Evolutionary conservation across 2,888 invertebrate species (phyloP).

Genomic region (Paralinhomoeus sp.): DNA sequence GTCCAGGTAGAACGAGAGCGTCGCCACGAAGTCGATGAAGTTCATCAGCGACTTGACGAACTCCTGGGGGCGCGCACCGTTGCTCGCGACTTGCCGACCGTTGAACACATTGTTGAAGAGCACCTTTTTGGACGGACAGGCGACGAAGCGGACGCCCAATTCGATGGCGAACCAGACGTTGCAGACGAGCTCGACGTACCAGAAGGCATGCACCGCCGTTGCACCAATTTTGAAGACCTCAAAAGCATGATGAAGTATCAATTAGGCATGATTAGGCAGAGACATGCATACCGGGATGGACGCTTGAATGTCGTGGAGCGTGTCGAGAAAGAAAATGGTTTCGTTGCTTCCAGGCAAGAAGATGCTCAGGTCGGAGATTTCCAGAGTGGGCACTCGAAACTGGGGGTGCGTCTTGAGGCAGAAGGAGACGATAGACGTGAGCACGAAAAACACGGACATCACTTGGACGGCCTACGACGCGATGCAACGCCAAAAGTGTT

Average conservation of each 20-base stretch:
- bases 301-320: too few relatives aligned
- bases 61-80: too few relatives aligned
- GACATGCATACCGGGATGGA: too few relatives aligned
- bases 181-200: slow-evolving; percentile 72
- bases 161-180: slow-evolving; percentile 91
- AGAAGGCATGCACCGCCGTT: slow-evolving; percentile 45
- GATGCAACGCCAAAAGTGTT: too few relatives aligned
- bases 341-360: too few relatives aligned
- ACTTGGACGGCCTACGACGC: slow-evolving; percentile 72
- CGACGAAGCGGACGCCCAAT: slow-evolving; percentile 58
- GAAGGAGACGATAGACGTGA: slow-evolving; percentile 76
- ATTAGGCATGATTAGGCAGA: too few relatives aligned
- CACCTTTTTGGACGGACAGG: slow-evolving; percentile 46
- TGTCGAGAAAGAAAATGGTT: too few relatives aligned
- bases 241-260: too few relatives aligned
- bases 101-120: too few relatives aligned
- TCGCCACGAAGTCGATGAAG: slow-evolving; percentile 96
- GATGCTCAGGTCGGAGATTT: too few relatives aligned
- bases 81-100: too few relatives aligned
- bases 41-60: slow-evolving; percentile 45
- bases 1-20: slow-evolving; percentile 91
- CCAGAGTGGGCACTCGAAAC: slow-evolving; percentile 55
- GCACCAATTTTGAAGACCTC: slow-evolving; percentile 12
- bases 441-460: slow-evolving; percentile 80
- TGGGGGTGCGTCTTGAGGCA: slow-evolving; percentile 87